Percentiles rank a stretch among this genome's conserved stretches.
phyloP scores from a whole-genome alignment of 2,113 vertebrate genomes.

The Rhinolophus sinicus region DNA sequence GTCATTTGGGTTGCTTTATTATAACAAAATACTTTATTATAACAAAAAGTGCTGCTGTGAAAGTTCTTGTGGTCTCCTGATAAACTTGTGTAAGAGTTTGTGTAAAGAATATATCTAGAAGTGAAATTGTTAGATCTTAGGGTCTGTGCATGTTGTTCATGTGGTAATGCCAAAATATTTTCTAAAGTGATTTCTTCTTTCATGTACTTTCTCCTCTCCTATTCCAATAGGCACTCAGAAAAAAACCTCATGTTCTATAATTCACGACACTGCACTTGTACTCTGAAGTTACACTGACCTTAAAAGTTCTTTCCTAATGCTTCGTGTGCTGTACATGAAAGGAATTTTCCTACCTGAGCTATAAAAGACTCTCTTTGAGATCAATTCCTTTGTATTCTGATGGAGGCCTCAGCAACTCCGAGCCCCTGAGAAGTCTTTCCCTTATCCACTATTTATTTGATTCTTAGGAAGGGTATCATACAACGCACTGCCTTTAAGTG shows the following conservation, averaged over 20 bases:
- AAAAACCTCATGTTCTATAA: neutral
- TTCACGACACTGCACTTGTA: neutral
- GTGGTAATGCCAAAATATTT: neutral
- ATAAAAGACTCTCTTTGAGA: neutral
- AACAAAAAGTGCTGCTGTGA: neutral
- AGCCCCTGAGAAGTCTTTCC: neutral
- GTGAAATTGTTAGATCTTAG: neutral
- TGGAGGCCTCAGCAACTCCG: neutral
- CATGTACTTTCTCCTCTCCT: neutral
- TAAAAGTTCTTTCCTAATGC: neutral
- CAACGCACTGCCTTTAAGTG: neutral
- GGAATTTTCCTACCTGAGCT: neutral
- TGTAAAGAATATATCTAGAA: neutral
- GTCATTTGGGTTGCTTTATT: neutral
- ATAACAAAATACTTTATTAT: neutral
- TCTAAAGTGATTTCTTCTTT: neutral
- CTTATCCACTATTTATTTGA: neutral
- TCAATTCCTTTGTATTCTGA: conserved; percentile 26
- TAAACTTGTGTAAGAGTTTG: neutral
- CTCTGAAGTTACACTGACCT: neutral
- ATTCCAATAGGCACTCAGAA: neutral
- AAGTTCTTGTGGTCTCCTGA: neutral
- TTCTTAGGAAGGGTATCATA: neutral
- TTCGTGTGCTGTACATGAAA: neutral
- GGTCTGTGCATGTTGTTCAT: neutral